Percentiles rank a stretch among this genome's conserved stretches.
Conservation (phyloP, 2,113 vertebrate species). For the Thamnophis sirtalis region DNA sequence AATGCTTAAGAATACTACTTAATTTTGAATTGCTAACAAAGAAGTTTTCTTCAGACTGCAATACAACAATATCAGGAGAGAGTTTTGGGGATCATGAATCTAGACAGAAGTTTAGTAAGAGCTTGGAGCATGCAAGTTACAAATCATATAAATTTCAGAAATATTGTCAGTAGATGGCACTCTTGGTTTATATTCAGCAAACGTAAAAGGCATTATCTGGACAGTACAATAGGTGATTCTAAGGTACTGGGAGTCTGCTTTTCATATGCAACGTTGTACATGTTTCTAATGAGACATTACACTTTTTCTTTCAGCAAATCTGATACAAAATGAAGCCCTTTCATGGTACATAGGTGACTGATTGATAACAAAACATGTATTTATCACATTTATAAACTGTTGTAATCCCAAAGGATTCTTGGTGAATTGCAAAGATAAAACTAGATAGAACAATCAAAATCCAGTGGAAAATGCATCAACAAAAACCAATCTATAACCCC, state of each 20-base stretch:
- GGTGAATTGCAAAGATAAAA: neutral
- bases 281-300: neutral
- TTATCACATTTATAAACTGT: neutral
- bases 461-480: neutral
- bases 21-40: neutral
- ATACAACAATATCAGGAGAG: neutral
- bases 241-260: neutral
- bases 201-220: neutral
- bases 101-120: neutral
- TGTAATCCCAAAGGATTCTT: neutral
- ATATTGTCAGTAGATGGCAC: conserved; percentile 12
- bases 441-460: neutral
- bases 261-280: neutral
- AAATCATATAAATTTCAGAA: neutral
- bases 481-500: neutral
- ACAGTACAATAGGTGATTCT: neutral
- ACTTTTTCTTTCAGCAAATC: neutral
- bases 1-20: neutral
- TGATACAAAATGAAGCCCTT: neutral
- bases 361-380: neutral
- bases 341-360: neutral
- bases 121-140: neutral
- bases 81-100: neutral
- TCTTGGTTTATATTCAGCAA: neutral
- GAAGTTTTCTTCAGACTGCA: neutral